Conservation (phyloP, 2,113 vertebrate genomes). For the Xenopus laevis region DNA sequence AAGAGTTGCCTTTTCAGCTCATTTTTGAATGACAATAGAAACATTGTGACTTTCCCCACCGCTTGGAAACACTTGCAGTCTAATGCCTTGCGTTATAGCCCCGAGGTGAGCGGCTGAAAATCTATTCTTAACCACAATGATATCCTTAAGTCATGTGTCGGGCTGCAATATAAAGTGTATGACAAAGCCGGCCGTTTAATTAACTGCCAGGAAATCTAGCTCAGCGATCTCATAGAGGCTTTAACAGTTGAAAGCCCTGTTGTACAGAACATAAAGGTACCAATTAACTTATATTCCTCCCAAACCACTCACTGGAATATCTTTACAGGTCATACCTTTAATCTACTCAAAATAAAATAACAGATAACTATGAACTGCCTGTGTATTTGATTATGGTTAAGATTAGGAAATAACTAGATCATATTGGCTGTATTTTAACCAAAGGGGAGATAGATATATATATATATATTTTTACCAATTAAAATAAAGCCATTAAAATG, state of each 20-base stretch:
- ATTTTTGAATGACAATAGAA: constrained; percentile 37
- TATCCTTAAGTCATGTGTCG: constrained; percentile 22
- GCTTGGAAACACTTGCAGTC: background rate
- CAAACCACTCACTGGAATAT: no score
- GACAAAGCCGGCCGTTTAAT: constrained; percentile 14
- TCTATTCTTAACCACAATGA: constrained; percentile 15
- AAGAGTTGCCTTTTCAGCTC: constrained; percentile 16
- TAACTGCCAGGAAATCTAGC: background rate
- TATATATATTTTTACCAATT: no score
- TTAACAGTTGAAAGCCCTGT: background rate
- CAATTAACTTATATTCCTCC: no score
- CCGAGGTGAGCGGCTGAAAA: background rate
- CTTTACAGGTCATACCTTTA: no score
- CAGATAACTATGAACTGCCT: no score
- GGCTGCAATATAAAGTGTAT: constrained; percentile 3
- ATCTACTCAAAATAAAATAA: no score
- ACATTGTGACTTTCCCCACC: constrained; percentile 34
- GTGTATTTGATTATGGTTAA: no score
- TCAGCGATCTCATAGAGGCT: background rate
- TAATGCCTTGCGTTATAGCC: constrained; percentile 10
- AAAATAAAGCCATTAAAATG: no score
- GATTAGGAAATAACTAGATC: no score
- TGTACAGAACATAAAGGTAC: no score
- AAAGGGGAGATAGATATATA: no score
- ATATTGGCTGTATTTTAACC: no score